Evolutionary conservation across 2,113 vertebrate genomes (phyloP), one percentile per base, ranked within the genome.

Genomic region (Anguilla japonica): DNA sequence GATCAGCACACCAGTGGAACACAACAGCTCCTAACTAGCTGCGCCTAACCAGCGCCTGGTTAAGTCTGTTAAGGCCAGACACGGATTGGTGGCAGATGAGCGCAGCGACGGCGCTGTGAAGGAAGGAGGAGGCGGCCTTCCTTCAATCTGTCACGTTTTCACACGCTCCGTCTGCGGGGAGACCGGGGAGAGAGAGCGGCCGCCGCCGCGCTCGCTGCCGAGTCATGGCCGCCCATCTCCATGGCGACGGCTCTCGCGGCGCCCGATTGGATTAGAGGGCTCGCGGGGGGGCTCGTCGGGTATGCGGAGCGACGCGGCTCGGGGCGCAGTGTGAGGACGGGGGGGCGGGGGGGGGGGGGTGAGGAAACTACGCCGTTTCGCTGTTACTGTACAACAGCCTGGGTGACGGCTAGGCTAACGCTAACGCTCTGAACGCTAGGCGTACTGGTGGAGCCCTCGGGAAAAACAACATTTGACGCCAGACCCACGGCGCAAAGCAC

Each of bases 271-370:
- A 84, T 92, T 85, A 79, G 2, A 0, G 86, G 60, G 86, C 90
- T 91, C 92, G 90, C 85, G n/a, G n/a, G 80, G 86, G 43, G 89
- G 91, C 87, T 92, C 89, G 88, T 85, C 53, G 63, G 89, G 89
- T 89, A 92, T 90, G 88, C 92, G 90, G 90, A 93, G 87, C 83
- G 80, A 84, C 87, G 90, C 93, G 95, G 94, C 90, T 94, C 92
- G 93, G 93, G 81, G 79, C 83, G 43, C 39, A 39, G 39, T 46
- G 41, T 86, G 75, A 88, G 11, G 13, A 75, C n/a, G 71, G 71
- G 50, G 13, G 81, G 83, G 81, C 56, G n/a, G 56, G 81, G 83
- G 56, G 57, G 41, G 78, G 50, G 75, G 78, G 84, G 46, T 67
- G 53, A 84, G 79, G 75, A 11, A 81, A 2, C 9, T 1, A 75